Evolutionary conservation across 2,113 vertebrate species (phyloP).

Genomic region (Chaetura pelagica): DNA sequence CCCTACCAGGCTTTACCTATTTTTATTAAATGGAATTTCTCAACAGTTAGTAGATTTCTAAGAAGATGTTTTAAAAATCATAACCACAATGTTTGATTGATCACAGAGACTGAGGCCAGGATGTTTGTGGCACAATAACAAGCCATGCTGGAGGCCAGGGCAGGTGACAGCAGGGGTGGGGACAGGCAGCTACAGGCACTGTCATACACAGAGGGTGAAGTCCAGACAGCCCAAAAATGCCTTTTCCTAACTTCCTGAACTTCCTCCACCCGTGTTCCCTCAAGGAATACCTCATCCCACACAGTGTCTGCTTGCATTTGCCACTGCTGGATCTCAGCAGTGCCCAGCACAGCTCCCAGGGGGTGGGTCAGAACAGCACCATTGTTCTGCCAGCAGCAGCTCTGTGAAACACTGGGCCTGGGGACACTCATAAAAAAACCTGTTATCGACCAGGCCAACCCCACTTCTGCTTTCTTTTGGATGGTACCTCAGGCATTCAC

Average conservation of each 20-base stretch:
- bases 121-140: not conserved
- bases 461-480: not conserved
- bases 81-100: not conserved
- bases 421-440: not conserved
- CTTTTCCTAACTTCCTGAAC: not conserved
- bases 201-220: not conserved
- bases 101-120: not conserved
- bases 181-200: not conserved
- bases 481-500: not conserved
- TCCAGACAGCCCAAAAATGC: not conserved
- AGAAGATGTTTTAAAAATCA: not conserved
- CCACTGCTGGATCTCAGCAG: not conserved
- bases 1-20: not conserved
- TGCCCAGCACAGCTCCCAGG: not conserved
- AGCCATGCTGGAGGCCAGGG: not conserved
- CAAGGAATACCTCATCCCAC: not conserved
- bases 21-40: not conserved
- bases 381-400: not conserved
- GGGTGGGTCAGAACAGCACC: rapidly evolving
- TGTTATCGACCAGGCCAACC: not conserved
- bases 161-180: not conserved
- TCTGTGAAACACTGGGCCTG: not conserved
- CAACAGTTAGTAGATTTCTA: not conserved
- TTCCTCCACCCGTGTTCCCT: not conserved
- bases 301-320: rapidly evolving